Percentiles rank a stretch among this genome's conserved stretches.
phyloP scores from a whole-genome alignment of 2,888 invertebrate genomes.

The Fragum whitleyi region DNA sequence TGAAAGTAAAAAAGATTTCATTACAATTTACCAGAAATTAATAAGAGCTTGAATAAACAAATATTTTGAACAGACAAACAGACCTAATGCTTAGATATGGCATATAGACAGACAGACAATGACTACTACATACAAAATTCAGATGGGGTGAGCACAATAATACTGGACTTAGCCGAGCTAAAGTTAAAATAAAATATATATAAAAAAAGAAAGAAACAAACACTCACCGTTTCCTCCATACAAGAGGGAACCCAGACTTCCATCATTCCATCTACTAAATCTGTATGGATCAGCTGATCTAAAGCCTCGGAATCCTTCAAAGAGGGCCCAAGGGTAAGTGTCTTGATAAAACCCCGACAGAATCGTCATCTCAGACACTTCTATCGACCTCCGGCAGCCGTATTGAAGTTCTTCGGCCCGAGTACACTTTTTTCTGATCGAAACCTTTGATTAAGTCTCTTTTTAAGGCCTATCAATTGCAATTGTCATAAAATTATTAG shows the following conservation, averaged over 20 bases:
- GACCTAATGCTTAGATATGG: too few species aligned
- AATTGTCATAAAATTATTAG: conserved; percentile 11
- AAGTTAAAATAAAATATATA: too few species aligned
- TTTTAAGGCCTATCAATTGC: neutral
- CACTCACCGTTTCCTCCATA: too few species aligned
- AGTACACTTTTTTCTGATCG: neutral
- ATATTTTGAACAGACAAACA: too few species aligned
- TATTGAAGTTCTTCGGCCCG: neutral
- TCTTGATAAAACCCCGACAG: neutral
- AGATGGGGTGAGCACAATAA: too few species aligned
- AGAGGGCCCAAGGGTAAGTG: neutral
- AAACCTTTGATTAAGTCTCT: neutral
- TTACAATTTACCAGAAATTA: too few species aligned
- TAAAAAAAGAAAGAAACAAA: too few species aligned
- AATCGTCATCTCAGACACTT: neutral
- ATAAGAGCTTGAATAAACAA: too few species aligned
- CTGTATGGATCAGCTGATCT: neutral
- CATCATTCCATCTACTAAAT: neutral
- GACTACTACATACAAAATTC: too few species aligned
- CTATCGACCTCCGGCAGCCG: neutral
- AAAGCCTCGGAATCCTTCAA: neutral
- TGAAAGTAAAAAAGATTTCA: too few species aligned
- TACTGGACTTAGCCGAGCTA: too few species aligned
- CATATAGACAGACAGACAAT: too few species aligned
- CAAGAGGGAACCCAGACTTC: neutral